Evolutionary conservation across 2,797 vertebrate species (phyloP), one percentile per base, ranked within the genome.

Genomic region (Sebastes diploproa): DNA sequence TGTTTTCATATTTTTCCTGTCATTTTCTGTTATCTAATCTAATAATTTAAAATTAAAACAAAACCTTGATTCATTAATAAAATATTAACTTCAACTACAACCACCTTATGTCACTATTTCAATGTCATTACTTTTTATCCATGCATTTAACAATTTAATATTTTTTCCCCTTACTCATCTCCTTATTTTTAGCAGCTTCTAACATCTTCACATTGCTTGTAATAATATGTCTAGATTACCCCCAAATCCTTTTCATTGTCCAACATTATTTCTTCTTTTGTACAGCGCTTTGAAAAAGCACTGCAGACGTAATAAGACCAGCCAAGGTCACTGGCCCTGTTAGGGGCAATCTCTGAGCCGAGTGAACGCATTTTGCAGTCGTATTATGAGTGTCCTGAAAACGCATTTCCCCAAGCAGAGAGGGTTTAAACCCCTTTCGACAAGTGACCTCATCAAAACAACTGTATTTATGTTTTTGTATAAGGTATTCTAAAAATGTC

Each of bases 241-340:
- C 46, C 46, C 18, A 23, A 61, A 25, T 77, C 60, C 1, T 72
- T 75, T 66, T 36, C 27, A 50, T 52, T 76, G 23, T 65, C 14
- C 54, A 78, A 38, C 58, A 78, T 69, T 30, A 27, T 58, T 52
- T 63, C 66, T 10, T n/a, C n/a, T 63, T 60, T 72, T 69, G 10
- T 56, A 32, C 46, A 30, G 23, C 0, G 8, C 23, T 5, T 38
- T 80, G 25, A 59, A 75, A 71, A 74, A 72, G 34, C 27, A 61
- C 29, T 62, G 64, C 38, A 73, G 69, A 4, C 4, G 2, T 78
- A 69, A 81, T 72, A 54, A 77, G 62, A 61, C 69, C 71, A 80
- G 30, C 81, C 71, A 77, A 85, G 87, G 90, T 90, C 84, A 80
- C 58, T 78, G 70, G 67, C 73, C 81, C 78, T 81, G 74, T 88